Percentiles rank a stretch among this genome's conserved stretches.
phyloP scores from a whole-genome alignment of 2,797 vertebrate genomes.

The Sebastes diploproa region DNA sequence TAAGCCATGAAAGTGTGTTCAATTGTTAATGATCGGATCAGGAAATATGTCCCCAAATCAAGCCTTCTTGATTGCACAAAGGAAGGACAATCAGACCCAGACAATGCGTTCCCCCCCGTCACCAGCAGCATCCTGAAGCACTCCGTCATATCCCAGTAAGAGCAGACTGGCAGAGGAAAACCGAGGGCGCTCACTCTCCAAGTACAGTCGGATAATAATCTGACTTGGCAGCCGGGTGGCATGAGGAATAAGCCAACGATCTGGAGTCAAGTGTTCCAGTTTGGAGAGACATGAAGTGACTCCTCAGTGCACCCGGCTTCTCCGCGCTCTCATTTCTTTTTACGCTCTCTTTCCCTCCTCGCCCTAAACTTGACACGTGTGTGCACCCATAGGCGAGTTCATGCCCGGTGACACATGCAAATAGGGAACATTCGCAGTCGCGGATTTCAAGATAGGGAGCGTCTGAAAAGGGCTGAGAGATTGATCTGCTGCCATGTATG shows the following conservation, averaged over 20 bases:
- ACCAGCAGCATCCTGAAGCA: slow-evolving; percentile 47
- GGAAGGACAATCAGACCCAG: slow-evolving; percentile 69
- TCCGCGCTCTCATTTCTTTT: slow-evolving; percentile 25
- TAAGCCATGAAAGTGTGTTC: slow-evolving; percentile 13
- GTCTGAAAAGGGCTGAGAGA: slow-evolving; percentile 23
- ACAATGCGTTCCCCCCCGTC: slow-evolving; percentile 43
- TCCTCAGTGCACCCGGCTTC: slow-evolving; percentile 17
- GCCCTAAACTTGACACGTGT: slow-evolving; percentile 9
- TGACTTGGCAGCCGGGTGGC: slow-evolving; percentile 52
- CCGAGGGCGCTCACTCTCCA: slow-evolving; percentile 35
- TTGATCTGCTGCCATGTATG: slow-evolving; percentile 61
- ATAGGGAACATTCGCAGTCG: slow-evolving; percentile 20
- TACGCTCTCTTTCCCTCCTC: not conserved
- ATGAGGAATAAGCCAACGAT: slow-evolving; percentile 56
- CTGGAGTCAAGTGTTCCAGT: slow-evolving; percentile 60
- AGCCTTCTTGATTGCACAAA: slow-evolving; percentile 61
- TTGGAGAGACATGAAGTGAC: slow-evolving; percentile 55
- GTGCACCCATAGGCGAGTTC: not conserved
- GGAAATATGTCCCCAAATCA: slow-evolving; percentile 54
- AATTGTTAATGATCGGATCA: slow-evolving; percentile 41
- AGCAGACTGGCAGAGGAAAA: slow-evolving; percentile 51
- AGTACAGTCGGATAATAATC: slow-evolving; percentile 61
- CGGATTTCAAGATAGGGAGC: slow-evolving; percentile 31
- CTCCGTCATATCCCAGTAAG: slow-evolving; percentile 39
- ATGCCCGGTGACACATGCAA: slow-evolving; percentile 48